Conservation (phyloP, 1,140 invertebrate genomes). For the Eupeodes corollae region DNA sequence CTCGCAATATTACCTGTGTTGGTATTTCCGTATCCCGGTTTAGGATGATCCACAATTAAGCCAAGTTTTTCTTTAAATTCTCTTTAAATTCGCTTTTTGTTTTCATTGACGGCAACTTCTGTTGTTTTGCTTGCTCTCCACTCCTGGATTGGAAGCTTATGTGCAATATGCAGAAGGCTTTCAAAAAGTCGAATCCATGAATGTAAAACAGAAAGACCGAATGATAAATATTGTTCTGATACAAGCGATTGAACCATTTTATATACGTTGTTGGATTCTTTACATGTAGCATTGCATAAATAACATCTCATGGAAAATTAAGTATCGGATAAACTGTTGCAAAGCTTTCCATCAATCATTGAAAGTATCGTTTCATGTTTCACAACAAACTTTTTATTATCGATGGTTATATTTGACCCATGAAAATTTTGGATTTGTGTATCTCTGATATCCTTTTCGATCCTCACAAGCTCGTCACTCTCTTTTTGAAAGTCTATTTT, state of each 20-base stretch:
- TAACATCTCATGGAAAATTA: not conserved
- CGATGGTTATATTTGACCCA: too few species aligned
- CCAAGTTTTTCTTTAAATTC: not conserved
- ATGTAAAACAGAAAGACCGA: not conserved
- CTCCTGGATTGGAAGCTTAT: too few species aligned
- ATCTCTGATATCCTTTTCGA: too few species aligned
- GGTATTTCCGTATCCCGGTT: not conserved
- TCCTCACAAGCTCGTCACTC: not conserved
- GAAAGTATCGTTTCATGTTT: not conserved
- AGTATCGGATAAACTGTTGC: not conserved
- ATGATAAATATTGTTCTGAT: too few species aligned
- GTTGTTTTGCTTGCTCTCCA: too few species aligned
- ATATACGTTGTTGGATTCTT: not conserved
- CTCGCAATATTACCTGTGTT: not conserved
- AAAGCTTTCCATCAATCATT: too few species aligned
- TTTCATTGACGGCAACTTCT: too few species aligned
- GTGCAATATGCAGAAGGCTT: not conserved
- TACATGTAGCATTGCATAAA: not conserved
- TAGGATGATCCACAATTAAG: not conserved
- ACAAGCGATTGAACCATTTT: not conserved
- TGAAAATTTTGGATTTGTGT: too few species aligned
- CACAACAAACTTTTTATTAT: not conserved
- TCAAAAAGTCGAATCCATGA: not conserved
- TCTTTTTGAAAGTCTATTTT: not conserved
- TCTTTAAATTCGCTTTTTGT: not conserved